phyloP scores from a whole-genome alignment of 2,888 invertebrate genomes.

The Apeira syringaria region DNA sequence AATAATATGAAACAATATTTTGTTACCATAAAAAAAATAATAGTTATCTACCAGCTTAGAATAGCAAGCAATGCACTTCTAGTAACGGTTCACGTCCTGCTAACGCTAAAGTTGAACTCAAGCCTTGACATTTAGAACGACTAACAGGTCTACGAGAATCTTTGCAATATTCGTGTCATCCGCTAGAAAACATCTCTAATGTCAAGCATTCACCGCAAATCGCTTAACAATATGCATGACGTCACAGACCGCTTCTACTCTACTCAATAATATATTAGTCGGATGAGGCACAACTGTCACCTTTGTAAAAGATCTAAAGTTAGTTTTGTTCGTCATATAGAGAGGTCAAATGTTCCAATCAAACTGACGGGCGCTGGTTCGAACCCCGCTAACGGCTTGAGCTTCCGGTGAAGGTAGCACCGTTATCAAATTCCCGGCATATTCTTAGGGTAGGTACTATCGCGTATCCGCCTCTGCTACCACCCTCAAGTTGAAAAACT shows the following conservation, averaged over 20 bases:
- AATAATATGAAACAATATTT: no score
- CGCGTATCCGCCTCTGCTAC: no score
- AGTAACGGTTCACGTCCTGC: conserved; percentile 19
- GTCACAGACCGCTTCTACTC: conserved; percentile 28
- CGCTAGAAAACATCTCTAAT: conserved; percentile 28
- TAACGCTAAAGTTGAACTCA: conserved; percentile 13
- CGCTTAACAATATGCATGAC: conserved; percentile 37
- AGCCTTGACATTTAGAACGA: conserved; percentile 26
- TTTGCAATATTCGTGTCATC: conserved; percentile 24
- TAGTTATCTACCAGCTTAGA: no score
- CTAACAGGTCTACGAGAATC: conserved; percentile 22
- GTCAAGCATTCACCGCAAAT: conserved; percentile 33
- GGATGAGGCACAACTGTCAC: conserved; percentile 4
- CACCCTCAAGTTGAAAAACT: no score
- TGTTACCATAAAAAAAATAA: no score
- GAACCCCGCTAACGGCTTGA: no score
- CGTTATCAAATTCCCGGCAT: no score
- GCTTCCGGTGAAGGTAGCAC: no score
- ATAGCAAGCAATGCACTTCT: conserved; percentile 14
- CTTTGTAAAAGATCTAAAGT: not conserved
- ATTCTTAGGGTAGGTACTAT: no score
- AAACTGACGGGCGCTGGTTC: no score
- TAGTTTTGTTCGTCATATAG: not conserved
- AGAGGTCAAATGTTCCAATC: no score
- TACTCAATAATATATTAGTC: conserved; percentile 32